Conservation (phyloP, 2,113 vertebrate species). For the Nannospalax galili region DNA sequence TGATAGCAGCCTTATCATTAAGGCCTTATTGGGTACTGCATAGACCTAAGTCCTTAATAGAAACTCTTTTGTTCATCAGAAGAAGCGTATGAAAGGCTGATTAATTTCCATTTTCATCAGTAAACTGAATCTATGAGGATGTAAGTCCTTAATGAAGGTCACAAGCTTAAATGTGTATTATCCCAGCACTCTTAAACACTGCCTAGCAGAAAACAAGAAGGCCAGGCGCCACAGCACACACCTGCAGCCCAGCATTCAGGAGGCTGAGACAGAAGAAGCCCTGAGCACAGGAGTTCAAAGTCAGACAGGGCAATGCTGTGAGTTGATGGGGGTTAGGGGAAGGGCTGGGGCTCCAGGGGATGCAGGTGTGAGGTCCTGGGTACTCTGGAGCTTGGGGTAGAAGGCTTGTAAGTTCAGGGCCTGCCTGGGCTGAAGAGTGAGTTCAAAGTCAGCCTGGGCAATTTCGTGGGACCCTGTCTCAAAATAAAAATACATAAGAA, state of each 20-base stretch:
- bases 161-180: neutral
- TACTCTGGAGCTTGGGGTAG: too few species aligned
- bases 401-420: neutral
- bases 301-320: neutral
- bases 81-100: neutral
- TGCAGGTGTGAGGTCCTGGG: neutral
- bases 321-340: neutral
- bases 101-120: neutral
- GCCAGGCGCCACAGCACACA: rapidly evolving
- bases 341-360: too few species aligned
- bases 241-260: neutral
- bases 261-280: neutral
- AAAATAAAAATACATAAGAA: neutral
- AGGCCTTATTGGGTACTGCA: neutral
- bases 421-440: neutral
- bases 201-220: neutral
- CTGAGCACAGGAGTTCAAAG: neutral
- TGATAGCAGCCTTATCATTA: too few species aligned
- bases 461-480: neutral
- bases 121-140: conserved; percentile 36
- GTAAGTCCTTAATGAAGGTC: neutral
- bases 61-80: neutral
- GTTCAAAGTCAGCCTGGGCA: neutral
- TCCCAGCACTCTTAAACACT: neutral
- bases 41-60: neutral